These are phyloP conservation scores for Ypsolopha scabrella DNA, from an alignment of 2,888 invertebrate genomes.

Conservation along the genomic window DNA sequence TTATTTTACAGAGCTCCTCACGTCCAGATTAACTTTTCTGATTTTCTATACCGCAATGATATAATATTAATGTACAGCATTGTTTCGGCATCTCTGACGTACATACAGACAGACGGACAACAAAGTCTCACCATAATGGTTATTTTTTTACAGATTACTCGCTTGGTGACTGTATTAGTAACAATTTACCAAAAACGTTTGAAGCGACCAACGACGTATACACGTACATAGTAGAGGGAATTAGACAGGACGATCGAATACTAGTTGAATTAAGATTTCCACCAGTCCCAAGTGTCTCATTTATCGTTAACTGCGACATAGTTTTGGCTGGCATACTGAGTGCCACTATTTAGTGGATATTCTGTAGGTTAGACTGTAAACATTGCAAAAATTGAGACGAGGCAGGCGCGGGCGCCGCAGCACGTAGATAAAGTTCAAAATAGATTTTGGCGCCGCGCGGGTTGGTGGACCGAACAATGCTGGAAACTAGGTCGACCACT, in stretches of 20 bases:
- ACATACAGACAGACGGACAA: no score
- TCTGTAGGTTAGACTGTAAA: constrained; percentile 28
- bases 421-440: constrained; percentile 59
- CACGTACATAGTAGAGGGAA: neutral
- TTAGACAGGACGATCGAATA: neutral
- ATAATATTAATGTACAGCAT: no score
- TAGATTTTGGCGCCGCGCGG: constrained; percentile 61
- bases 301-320: neutral
- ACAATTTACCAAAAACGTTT: no score
- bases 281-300: neutral
- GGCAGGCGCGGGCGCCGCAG: constrained; percentile 30
- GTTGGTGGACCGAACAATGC: constrained; percentile 46
- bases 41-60: no score
- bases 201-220: no score
- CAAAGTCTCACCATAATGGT: no score
- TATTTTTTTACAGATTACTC: no score
- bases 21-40: no score
- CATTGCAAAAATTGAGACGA: constrained; percentile 49
- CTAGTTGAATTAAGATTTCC: neutral
- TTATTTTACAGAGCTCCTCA: no score
- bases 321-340: neutral
- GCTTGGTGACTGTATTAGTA: no score
- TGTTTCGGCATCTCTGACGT: no score
- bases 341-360: neutral
- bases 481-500: constrained; percentile 60